Evolutionary conservation across 37 sponge, comb jelly and placozoan species (phyloP).

Genomic region (Aphrocallistes beatrix): DNA sequence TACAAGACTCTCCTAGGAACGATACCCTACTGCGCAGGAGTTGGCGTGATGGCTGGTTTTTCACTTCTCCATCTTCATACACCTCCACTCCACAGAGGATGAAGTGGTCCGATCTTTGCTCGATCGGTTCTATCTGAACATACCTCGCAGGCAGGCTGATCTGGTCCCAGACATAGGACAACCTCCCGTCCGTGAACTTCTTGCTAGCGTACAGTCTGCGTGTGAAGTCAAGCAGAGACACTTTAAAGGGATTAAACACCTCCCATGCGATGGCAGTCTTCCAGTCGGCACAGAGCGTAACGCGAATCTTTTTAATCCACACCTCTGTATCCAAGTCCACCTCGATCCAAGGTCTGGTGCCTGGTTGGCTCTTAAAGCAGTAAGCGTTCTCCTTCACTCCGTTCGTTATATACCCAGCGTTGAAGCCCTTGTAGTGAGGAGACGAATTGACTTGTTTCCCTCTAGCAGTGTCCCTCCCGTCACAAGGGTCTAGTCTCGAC

Average conservation of each 20-base stretch:
- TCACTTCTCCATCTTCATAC: conserved; percentile 29
- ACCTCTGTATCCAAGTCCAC: conserved; percentile 45
- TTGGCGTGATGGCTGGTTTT: background rate
- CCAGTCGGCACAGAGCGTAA: conserved; percentile 33
- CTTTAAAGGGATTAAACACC: background rate
- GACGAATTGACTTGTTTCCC: conserved; percentile 19
- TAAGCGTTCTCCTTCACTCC: conserved; percentile 30
- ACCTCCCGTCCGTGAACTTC: conserved; percentile 40
- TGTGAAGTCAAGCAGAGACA: conserved; percentile 22
- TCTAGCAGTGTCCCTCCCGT: conserved; percentile 45
- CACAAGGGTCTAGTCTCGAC: conserved; percentile 47
- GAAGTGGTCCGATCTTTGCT: conserved; percentile 25
- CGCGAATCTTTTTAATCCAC: conserved; percentile 45
- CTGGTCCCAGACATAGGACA: conserved; percentile 54
- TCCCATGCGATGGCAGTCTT: background rate
- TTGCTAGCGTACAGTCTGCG: conserved; percentile 30
- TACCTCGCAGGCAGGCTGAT: conserved; percentile 29
- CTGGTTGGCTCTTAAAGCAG: conserved; percentile 51
- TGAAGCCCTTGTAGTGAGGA: conserved; percentile 24
- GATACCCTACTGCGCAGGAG: conserved; percentile 15
- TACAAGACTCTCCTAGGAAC: conserved; percentile 39
- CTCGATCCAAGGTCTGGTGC: conserved; percentile 41
- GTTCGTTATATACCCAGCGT: conserved; percentile 47
- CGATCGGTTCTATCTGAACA: conserved; percentile 46
- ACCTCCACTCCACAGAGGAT: conserved; percentile 65